Base-by-base conservation (phyloP, 1,140 invertebrate species). In the Ctenoplectra terminalis region DNA sequence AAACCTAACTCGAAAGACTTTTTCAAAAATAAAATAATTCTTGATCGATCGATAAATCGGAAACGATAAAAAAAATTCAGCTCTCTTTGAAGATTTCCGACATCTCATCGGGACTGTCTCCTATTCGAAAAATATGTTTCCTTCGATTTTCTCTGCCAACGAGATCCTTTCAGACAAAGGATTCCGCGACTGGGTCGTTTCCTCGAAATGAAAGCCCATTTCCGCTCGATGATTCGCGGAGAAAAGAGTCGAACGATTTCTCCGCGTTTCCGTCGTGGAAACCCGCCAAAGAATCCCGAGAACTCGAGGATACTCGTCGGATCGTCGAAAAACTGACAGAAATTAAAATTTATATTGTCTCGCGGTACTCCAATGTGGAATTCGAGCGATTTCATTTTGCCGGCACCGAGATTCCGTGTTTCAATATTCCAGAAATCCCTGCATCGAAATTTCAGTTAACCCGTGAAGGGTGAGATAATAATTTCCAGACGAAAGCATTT, bases 311-410 rank as follows among this genome's bases (percentile, higher is more conserved):
- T 63, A 40, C 61, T 40, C 61, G 5, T 23, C 20, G 63, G 1
- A 7, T 43, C n/a, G 34, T 26, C 23, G 63, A 29, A 29, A 66
- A 29, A 29, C 17, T 9, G 40, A 20, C 5, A 46, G 64, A 54
- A 52, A 71, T 71, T 71, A 71, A 71, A 71, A 71, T 71, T 54
- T 71, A 54, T 54, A 71, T 71, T 26, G 69, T 54, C 37, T 31
- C 54, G 52, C 26, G n/a, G 61, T 9, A 5, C 20, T 29, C 26
- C 11, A 31, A 46, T 1, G 11, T 15, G 54, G 40, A n/a, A 60
- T 46, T 43, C 37, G 4, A 46, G 20, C 70, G 26, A 73, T 73
- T 73, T 73, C 56, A 73, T 73, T 46, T 73, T 1, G 23, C 52
- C 23, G 26, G 17, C 29, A n/a, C 3, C 20, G 23, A 9, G 37